phyloP scores from a whole-genome alignment of 2,113 vertebrate genomes.

The Cochlearius cochlearius region DNA sequence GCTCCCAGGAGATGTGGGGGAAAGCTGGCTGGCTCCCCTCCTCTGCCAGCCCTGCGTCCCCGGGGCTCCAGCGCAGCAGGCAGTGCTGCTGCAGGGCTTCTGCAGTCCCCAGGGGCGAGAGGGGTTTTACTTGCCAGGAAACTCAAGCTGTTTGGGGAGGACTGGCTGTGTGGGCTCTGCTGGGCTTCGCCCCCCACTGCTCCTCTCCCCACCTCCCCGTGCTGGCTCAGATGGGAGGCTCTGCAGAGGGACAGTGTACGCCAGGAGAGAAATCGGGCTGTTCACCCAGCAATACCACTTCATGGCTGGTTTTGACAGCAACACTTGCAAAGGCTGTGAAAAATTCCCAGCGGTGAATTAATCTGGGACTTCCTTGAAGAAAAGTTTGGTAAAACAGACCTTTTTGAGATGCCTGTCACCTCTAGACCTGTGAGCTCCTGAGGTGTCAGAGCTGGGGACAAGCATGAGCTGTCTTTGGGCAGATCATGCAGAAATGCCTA shows the following conservation, averaged over 20 bases:
- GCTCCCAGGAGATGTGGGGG: not conserved
- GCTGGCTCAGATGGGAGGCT: not conserved
- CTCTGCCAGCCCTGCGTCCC: rapidly evolving
- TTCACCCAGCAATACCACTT: not conserved
- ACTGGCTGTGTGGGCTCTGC: not conserved
- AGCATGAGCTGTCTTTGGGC: not conserved
- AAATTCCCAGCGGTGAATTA: not conserved
- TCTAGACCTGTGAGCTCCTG: not conserved
- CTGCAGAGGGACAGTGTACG: not conserved
- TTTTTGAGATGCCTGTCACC: not conserved
- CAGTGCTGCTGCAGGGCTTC: slow-evolving; percentile 1
- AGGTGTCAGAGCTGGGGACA: not conserved
- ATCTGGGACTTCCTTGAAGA: not conserved
- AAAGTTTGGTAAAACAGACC: not conserved
- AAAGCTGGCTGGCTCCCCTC: not conserved
- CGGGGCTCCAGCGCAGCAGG: not conserved
- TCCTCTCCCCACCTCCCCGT: not conserved
- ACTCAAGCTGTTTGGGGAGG: not conserved
- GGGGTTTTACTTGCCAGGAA: not conserved
- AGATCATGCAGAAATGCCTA: not conserved
- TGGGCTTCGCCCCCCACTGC: not conserved
- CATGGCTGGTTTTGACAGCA: not conserved
- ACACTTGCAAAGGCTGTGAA: not conserved
- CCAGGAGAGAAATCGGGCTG: not conserved
- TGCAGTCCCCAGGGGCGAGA: not conserved